Evolutionary conservation across 92 coral and sea anemone species (phyloP).

Genomic region (Parazoanthus swiftii): DNA sequence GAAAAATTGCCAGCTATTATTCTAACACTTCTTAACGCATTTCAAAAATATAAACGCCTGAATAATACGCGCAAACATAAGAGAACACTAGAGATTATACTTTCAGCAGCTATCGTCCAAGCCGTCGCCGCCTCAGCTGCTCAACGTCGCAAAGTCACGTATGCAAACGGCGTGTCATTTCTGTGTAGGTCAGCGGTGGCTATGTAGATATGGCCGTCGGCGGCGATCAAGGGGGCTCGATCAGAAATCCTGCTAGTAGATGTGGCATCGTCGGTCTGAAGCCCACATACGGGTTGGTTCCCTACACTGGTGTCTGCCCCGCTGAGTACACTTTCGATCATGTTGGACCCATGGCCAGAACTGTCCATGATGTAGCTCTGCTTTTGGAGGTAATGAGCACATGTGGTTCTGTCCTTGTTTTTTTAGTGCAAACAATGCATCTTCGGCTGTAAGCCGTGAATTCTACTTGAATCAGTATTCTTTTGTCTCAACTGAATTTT

Average conservation of each 20-base stretch:
- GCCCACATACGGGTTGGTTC: slow-evolving; percentile 65
- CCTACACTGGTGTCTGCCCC: slow-evolving; percentile 55
- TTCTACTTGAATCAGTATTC: too few relatives aligned
- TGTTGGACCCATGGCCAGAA: slow-evolving; percentile 67
- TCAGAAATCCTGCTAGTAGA: slow-evolving; percentile 50
- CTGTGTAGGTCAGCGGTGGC: slow-evolving; percentile 52
- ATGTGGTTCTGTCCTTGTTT: neutral
- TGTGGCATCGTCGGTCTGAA: slow-evolving; percentile 70
- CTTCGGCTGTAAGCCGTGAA: too few relatives aligned
- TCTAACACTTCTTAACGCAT: too few relatives aligned
- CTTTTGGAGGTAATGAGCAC: slow-evolving; percentile 47
- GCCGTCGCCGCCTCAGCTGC: neutral
- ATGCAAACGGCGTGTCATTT: neutral
- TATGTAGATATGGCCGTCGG: slow-evolving; percentile 65
- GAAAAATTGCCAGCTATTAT: too few relatives aligned
- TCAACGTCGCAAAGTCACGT: too few relatives aligned
- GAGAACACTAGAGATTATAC: too few relatives aligned
- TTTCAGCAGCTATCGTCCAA: too few relatives aligned
- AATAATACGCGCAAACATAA: too few relatives aligned
- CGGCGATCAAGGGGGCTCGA: slow-evolving; percentile 66
- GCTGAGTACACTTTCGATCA: slow-evolving; percentile 40
- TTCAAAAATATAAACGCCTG: too few relatives aligned
- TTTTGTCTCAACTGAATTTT: too few relatives aligned
- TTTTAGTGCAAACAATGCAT: too few relatives aligned
- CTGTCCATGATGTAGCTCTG: slow-evolving; percentile 55